Percentiles rank a stretch among this genome's conserved stretches.
phyloP scores from a whole-genome alignment of 2,888 invertebrate genomes.

The Machimus rusticus region DNA sequence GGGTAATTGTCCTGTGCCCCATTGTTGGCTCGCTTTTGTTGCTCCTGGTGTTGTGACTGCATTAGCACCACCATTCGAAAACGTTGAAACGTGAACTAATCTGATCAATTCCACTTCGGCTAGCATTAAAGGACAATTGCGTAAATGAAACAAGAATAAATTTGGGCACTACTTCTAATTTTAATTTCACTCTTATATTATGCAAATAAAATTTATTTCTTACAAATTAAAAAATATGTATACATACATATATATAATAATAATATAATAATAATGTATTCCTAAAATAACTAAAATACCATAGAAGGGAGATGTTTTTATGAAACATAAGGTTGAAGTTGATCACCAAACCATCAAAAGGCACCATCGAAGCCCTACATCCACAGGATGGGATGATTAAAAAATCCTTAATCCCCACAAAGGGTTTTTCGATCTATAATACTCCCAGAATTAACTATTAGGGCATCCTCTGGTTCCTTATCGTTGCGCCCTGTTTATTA shows the following conservation, averaged over 20 bases:
- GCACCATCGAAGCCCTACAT: background rate
- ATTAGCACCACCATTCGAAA: background rate
- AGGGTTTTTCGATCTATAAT: background rate
- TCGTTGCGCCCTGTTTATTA: background rate
- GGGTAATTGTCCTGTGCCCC: background rate
- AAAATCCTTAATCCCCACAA: background rate
- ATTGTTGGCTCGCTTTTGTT: background rate
- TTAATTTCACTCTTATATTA: too few relatives aligned
- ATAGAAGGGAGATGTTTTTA: background rate
- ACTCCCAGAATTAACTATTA: background rate
- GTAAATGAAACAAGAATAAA: background rate
- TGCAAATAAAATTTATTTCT: background rate
- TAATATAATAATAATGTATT: too few relatives aligned
- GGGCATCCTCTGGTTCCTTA: background rate
- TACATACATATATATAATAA: too few relatives aligned
- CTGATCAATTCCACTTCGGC: constrained; percentile 1
- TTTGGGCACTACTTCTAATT: background rate
- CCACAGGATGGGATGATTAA: background rate
- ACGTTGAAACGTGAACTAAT: background rate
- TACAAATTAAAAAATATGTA: too few relatives aligned
- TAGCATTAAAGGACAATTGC: background rate
- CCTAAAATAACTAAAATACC: too few relatives aligned
- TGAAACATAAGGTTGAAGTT: background rate
- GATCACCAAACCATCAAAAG: background rate
- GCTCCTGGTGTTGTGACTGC: background rate